Evolutionary conservation across 1,140 invertebrate genomes (phyloP), one percentile per base, ranked within the genome.

Genomic region (Pectinophora gossypiella): DNA sequence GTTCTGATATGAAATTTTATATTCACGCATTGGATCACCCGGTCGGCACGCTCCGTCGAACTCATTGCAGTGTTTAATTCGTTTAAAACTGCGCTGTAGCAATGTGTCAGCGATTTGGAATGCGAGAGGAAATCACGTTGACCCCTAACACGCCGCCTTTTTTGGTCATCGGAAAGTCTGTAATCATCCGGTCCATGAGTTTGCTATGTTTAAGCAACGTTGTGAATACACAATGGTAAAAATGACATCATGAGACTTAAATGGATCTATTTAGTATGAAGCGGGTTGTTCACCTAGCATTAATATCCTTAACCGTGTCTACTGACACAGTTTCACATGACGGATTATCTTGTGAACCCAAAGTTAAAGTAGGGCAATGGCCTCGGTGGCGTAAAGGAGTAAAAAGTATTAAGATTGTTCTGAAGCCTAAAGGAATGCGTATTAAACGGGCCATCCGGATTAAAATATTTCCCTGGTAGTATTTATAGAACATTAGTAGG

Each of bases 391-490:
- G 48, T 56, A 61, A 61, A 60, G 51, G 48, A 59, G 42, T 54
- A 58, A 60, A 68, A 68, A 79, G 38, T 4, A 66, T 64, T 54
- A 56, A 70, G 69, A 65, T 70, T 75, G 72, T 76, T 74, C 58
- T 49, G 60, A 76, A 75, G 62, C 59, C 72, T 54, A 71, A 23
- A 72, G 77, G 72, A 77, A 80, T 82, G 72, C 76, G 71, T 71
- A 82, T 82, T 75, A 77, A 82, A 72, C 73, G 68, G 69, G 78
- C 74, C 74, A 82, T 81, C 68, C 68, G 78, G 79, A 83, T 86
- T 84, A 84, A 84, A 86, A 86, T 86, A 84, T 84, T 84, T 81
- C 69, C 70, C 68, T 69, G 64, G 57, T 58, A 77, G 58, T 84
- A 84, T 86, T 83, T 80, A 81, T 84, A 83, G 80, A 82, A 62